These are phyloP conservation scores for Amblyopsis rosae DNA, from an alignment of 2,113 vertebrate genomes.

Conservation along the genomic window DNA sequence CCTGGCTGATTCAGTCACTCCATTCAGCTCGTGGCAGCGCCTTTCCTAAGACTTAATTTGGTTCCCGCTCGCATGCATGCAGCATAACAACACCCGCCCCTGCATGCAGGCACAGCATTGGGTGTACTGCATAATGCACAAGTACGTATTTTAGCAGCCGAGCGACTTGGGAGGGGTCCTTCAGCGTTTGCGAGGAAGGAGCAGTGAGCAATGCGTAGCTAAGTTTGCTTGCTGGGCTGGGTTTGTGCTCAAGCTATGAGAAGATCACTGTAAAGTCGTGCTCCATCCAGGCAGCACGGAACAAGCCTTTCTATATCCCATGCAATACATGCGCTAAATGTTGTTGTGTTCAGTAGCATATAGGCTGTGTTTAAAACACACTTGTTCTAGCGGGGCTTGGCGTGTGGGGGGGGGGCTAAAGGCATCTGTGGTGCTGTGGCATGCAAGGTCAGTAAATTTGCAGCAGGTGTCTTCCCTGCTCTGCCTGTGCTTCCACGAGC, in stretches of 20 bases:
- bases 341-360: slow-evolving; percentile 30
- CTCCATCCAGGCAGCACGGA: slow-evolving; percentile 33
- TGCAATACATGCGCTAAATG: slow-evolving; percentile 36
- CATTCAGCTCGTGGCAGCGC: slow-evolving; percentile 43
- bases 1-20: slow-evolving; percentile 70
- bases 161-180: not conserved
- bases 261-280: slow-evolving; percentile 37
- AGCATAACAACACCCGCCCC: slow-evolving; percentile 26
- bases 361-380: not conserved
- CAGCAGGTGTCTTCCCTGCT: slow-evolving; percentile 65
- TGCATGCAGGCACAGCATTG: slow-evolving; percentile 30
- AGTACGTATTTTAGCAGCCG: slow-evolving; percentile 9
- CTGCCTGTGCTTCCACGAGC: slow-evolving; percentile 25
- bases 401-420: not conserved
- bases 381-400: not conserved
- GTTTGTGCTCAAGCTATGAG: slow-evolving; percentile 34
- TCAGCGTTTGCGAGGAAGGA: not conserved
- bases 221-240: not conserved
- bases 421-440: slow-evolving; percentile 20
- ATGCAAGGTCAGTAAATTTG: slow-evolving; percentile 30
- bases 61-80: slow-evolving; percentile 45
- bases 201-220: too few relatives aligned
- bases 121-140: not conserved
- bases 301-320: slow-evolving; percentile 44
- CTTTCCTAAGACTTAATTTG: slow-evolving; percentile 53